Percentiles rank a stretch among this genome's conserved stretches.
Conservation (phyloP, 2,888 invertebrate genomes). For the Cyclophora albipunctata region DNA sequence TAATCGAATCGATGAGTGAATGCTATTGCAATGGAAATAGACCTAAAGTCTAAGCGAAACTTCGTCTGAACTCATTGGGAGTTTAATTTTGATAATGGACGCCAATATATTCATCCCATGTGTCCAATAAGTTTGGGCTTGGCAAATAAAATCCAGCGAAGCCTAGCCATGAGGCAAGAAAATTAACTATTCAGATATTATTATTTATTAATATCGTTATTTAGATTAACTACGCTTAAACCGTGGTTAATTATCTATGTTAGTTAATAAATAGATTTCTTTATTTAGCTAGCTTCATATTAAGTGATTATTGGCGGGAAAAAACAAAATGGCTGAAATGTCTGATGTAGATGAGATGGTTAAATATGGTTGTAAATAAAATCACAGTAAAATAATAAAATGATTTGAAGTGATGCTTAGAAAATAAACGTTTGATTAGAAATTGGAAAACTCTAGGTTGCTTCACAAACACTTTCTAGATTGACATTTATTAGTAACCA, state of each 20-base stretch:
- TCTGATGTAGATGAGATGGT: slow-evolving; percentile 34
- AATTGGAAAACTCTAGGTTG: no score
- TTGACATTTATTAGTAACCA: slow-evolving; percentile 33
- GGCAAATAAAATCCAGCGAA: slow-evolving; percentile 40
- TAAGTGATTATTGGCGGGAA: slow-evolving; percentile 13
- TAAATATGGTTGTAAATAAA: slow-evolving; percentile 24
- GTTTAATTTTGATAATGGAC: slow-evolving; percentile 30
- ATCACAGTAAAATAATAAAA: slow-evolving; percentile 26
- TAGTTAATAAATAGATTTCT: slow-evolving; percentile 31
- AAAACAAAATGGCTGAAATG: slow-evolving; percentile 32
- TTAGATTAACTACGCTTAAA: slow-evolving; percentile 1
- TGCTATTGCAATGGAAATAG: slow-evolving; percentile 54
- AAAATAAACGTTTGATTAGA: slow-evolving; percentile 26
- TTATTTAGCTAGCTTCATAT: not conserved
- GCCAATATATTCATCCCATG: slow-evolving; percentile 48
- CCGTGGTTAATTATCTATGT: slow-evolving; percentile 37
- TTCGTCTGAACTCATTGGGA: slow-evolving; percentile 49
- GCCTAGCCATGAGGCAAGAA: not conserved
- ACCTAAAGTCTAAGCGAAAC: slow-evolving; percentile 62
- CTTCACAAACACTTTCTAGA: slow-evolving; percentile 27
- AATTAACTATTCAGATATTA: no score
- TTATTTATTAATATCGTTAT: slow-evolving; percentile 1
- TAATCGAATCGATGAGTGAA: slow-evolving; percentile 33
- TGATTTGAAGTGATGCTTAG: slow-evolving; percentile 59
- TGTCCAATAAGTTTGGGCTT: slow-evolving; percentile 40